Base-by-base conservation (phyloP, 2,113 vertebrate genomes). In the Hemibagrus wyckioides region DNA sequence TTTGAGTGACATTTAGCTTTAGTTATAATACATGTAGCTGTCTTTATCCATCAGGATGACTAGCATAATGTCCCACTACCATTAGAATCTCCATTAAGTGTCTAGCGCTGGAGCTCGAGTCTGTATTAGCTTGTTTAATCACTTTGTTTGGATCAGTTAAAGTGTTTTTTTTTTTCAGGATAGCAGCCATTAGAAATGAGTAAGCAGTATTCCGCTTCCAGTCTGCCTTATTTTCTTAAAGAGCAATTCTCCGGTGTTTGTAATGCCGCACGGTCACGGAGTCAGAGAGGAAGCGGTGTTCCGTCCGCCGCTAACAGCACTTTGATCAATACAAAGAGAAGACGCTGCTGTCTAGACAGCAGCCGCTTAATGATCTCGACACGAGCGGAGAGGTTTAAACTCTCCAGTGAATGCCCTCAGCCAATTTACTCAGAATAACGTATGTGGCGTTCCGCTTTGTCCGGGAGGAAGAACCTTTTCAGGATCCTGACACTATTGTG, bases 381-480 rank as follows among this genome's bases (percentile, higher is more conserved):
- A 71, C 57, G 63, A 88, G 83, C 61, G 71, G 80, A 86, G 86
- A 91, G 79, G 80, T 79, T 85, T 30, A 86, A 85, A 85, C 81
- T 77, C 83, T 85, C 71, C 41, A 85, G 86, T 52, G 83, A 91
- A 86, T 81, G 73, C 71, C 86, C 89, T 90, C 61, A 30, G 89
- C 87, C 92, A 94, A 92, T 94, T 92, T 92, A 90, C 89, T 84
- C 89, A 90, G 91, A 92, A 91, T 91, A 92, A 94, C 91, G 92
- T 89, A 92, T 90, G 91, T 89, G 89, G 73, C 90, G 87, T 94
- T 93, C 92, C 91, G 85, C 85, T 84, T 79, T 48, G 90, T 92
- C 91, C 89, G 89, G 91, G 89, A 84, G 91, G 89, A 84, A 88
- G 84, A 90, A 89, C 86, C 88, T 83, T 89, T 86, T 77, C 77